Base-by-base conservation (phyloP, 1,140 invertebrate genomes). In the Steinernema feltiae region DNA sequence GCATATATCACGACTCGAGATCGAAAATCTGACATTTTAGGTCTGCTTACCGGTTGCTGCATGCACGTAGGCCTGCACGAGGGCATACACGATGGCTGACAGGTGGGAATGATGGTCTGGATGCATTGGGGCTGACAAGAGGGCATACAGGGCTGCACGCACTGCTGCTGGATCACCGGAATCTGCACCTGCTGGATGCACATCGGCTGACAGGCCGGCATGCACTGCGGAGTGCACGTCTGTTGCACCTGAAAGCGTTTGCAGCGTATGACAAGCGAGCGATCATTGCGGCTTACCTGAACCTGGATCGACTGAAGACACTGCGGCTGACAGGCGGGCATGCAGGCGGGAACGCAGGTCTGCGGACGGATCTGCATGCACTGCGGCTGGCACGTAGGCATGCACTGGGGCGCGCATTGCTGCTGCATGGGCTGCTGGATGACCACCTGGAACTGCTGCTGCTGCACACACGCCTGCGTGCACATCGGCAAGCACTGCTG, bases 381-480 rank as follows among this genome's bases (percentile, higher is more conserved):
- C 24, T 70, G 69, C 27, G 35, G 69, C 69, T 75, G 69, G 32
- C 74, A 75, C 7, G 70, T n/a, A 46, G 74, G 74, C 74, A 75
- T 70, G 21, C 74, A 75, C 27, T 75, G 74, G n/a, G 74, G 46
- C 18, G 74, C 74, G 48, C 74, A 75, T 75, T 63, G 53, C 53
- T 63, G 53, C 7, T 15, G 3, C 24, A 63, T 27, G 12, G 53
- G 53, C 53, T 63, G 53, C 53, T 63, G 53, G 53, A 63, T 27
- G 12, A 63, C 53, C 7, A 63, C 53, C 24, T 63, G 53, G 53
- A 17, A 63, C 53, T 63, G 53, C 53, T 63, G 53, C 53, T 63
- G 53, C 53, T 63, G 53, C 7, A 63, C 53, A 27, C 53, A 63
- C 2, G 53, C 53, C 24, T 63, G 53, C 7, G 53, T 63, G 53